A percentile compares a stretch with the other conserved stretches of the same genome.
Evolutionary conservation across 2,113 vertebrate species (phyloP).

Genomic region (Bucco capensis): DNA sequence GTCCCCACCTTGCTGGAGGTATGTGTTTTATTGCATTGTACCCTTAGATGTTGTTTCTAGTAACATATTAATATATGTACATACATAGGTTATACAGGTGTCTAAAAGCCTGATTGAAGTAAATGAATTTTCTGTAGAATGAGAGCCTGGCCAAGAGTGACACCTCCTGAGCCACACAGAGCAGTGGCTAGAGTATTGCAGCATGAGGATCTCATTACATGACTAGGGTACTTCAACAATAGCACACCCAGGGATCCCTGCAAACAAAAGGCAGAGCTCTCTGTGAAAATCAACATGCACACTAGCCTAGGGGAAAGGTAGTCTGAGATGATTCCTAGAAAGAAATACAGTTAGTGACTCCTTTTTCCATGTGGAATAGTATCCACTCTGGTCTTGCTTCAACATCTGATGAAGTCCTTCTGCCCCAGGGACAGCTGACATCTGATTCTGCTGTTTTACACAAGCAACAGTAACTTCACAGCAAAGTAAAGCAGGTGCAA

Average conservation of each 20-base stretch:
- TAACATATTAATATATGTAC: fast-evolving
- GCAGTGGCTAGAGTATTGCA: not conserved
- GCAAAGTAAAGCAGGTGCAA: not conserved
- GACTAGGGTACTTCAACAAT: not conserved
- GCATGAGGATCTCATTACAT: fast-evolving
- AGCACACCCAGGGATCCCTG: fast-evolving
- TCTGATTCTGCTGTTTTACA: not conserved
- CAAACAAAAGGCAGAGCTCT: not conserved
- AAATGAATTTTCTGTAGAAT: not conserved
- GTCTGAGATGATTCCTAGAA: not conserved
- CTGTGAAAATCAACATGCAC: not conserved
- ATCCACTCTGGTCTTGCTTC: not conserved
- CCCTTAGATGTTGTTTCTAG: not conserved
- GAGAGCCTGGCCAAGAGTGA: not conserved
- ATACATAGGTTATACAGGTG: fast-evolving
- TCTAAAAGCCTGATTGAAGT: not conserved
- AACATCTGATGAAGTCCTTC: not conserved
- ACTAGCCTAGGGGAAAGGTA: not conserved
- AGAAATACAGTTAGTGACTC: not conserved
- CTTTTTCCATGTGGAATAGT: not conserved
- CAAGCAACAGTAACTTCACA: not conserved
- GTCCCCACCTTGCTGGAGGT: no score
- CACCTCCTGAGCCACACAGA: not conserved
- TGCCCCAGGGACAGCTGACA: fast-evolving
- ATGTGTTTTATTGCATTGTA: fast-evolving